phyloP scores from a whole-genome alignment of 2,797 vertebrate species.

The Strix occidentalis region DNA sequence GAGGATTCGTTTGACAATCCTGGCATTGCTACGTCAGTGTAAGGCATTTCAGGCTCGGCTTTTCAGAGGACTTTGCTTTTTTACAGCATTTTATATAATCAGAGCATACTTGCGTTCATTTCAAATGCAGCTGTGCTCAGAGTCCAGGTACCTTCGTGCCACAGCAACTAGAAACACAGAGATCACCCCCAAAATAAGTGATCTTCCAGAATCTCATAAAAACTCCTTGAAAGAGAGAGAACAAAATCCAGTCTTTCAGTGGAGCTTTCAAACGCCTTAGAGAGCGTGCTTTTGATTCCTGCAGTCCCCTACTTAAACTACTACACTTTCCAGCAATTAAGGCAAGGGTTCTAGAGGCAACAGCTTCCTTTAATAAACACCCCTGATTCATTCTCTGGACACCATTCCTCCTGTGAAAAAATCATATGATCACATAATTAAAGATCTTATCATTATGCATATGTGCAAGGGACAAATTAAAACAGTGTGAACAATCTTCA shows the following conservation, averaged over 20 bases:
- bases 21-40: neutral
- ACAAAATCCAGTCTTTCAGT: neutral
- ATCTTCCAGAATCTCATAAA: neutral
- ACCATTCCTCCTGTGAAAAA: constrained; percentile 34
- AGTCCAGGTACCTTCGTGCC: neutral
- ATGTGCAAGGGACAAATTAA: constrained; percentile 40
- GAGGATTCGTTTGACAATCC: neutral
- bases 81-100: neutral
- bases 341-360: constrained; percentile 30
- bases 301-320: neutral
- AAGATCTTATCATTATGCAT: constrained; percentile 33
- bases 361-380: constrained; percentile 39
- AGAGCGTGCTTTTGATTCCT: neutral
- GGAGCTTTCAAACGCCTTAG: neutral
- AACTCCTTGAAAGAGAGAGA: neutral
- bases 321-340: neutral
- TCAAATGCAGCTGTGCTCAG: neutral
- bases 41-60: neutral
- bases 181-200: neutral
- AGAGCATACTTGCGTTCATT: neutral
- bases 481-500: constrained; percentile 13
- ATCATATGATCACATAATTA: constrained; percentile 51
- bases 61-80: neutral
- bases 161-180: neutral
- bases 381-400: constrained; percentile 18